These are phyloP conservation scores for Pangasius macronema DNA, from an alignment of 2,797 vertebrate genomes.

Conservation along the genomic window DNA sequence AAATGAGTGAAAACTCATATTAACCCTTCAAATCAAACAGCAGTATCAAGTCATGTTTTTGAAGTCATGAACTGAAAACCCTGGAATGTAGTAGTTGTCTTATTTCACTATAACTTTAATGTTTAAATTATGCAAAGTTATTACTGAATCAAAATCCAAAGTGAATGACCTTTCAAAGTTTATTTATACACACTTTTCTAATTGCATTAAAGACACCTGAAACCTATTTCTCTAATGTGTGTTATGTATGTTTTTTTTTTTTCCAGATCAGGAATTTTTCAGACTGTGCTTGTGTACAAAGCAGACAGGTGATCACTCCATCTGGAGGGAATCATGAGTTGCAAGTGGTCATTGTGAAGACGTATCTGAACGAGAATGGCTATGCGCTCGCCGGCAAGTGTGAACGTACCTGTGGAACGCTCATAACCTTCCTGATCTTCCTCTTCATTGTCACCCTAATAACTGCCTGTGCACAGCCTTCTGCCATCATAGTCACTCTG, in stretches of 20 bases:
- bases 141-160: background rate
- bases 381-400: conserved; percentile 92
- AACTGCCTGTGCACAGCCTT: conserved; percentile 94
- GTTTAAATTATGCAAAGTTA: background rate
- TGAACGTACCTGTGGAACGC: conserved; percentile 88
- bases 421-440: conserved; percentile 94
- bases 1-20: background rate
- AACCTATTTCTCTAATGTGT: background rate
- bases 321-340: conserved; percentile 87
- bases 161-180: background rate
- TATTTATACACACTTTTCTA: background rate
- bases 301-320: conserved; percentile 92
- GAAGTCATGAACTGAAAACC: background rate
- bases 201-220: background rate
- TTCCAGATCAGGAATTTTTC: conserved; percentile 90
- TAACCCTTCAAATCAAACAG: background rate
- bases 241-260: background rate
- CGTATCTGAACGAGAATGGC: conserved; percentile 94
- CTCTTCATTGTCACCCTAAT: conserved; percentile 98
- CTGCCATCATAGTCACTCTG: conserved; percentile 97
- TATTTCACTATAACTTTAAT: background rate
- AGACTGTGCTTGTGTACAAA: conserved; percentile 94
- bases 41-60: background rate
- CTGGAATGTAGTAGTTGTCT: background rate
- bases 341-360: conserved; percentile 93